Conservation (phyloP, 2,888 invertebrate genomes). For the Cetonia aurata region DNA sequence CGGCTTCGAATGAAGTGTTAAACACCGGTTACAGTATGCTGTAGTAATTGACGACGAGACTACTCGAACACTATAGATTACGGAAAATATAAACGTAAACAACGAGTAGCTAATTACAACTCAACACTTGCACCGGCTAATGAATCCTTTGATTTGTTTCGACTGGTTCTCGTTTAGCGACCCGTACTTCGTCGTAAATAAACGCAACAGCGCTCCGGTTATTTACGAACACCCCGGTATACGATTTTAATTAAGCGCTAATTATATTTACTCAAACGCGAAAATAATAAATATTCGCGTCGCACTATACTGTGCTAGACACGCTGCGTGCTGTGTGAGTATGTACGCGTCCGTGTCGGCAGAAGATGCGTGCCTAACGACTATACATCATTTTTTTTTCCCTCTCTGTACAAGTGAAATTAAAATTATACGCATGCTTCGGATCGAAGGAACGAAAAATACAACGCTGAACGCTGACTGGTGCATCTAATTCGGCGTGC, state of each 20-base stretch:
- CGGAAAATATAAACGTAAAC: conserved; percentile 32
- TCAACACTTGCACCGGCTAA: conserved; percentile 24
- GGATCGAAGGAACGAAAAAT: conserved; percentile 36
- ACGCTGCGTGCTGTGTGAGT: conserved; percentile 4
- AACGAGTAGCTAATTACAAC: conserved; percentile 23
- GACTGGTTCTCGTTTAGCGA: conserved; percentile 26
- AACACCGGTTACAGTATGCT: background rate
- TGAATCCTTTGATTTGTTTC: conserved; percentile 31
- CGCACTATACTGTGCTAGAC: conserved; percentile 2
- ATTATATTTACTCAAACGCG: conserved; percentile 38
- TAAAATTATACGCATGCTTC: conserved; percentile 39
- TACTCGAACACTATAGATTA: background rate
- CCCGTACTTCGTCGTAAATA: conserved; percentile 20
- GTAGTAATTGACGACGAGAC: background rate
- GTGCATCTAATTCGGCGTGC: conserved; percentile 63
- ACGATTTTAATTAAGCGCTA: conserved; percentile 38
- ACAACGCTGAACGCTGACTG: conserved; percentile 35
- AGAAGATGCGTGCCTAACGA: conserved; percentile 58
- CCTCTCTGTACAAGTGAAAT: conserved; percentile 24
- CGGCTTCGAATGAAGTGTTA: no score
- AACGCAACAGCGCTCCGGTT: conserved; percentile 2
- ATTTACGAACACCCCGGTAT: conserved; percentile 32
- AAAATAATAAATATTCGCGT: conserved; percentile 41
- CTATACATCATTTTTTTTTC: conserved; percentile 57
- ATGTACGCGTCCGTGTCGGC: conserved; percentile 12